These are phyloP conservation scores for Symphodus melops DNA, from an alignment of 2,113 vertebrate species.

Conservation along the genomic window DNA sequence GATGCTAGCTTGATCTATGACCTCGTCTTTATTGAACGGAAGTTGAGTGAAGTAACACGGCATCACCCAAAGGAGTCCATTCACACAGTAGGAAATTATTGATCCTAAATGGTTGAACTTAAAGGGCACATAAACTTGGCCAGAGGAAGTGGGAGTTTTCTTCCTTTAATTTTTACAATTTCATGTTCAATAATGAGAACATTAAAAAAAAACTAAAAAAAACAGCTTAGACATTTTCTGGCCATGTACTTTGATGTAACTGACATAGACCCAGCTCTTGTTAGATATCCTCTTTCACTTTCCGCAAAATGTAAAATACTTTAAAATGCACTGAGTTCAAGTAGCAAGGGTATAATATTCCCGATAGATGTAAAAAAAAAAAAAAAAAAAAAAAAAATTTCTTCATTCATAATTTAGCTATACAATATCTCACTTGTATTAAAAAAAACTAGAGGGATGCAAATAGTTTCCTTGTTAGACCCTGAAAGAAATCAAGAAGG, in stretches of 20 bases:
- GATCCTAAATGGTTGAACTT: constrained; percentile 34
- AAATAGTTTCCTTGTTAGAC: too few species aligned
- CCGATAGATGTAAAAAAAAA: too few species aligned
- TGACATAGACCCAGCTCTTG: background rate
- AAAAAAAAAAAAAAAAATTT: too few species aligned
- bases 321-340: too few species aligned
- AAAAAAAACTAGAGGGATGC: too few species aligned
- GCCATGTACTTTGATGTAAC: background rate
- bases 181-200: background rate
- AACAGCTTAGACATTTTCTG: too few species aligned
- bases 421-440: too few species aligned
- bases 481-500: too few species aligned
- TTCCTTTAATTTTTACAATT: background rate
- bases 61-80: constrained; percentile 13
- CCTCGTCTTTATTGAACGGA: constrained; percentile 37
- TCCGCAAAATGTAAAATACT: too few species aligned
- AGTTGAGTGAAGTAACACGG: constrained; percentile 58
- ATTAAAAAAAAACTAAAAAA: too few species aligned
- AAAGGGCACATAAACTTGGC: constrained; percentile 17
- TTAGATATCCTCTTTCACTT: background rate
- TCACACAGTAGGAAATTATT: constrained; percentile 38
- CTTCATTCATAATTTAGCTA: too few species aligned
- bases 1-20: constrained; percentile 6
- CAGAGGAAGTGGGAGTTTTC: background rate
- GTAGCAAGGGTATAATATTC: too few species aligned